Conservation (phyloP, 2,113 vertebrate species). For the Pterophyllum scalare region DNA sequence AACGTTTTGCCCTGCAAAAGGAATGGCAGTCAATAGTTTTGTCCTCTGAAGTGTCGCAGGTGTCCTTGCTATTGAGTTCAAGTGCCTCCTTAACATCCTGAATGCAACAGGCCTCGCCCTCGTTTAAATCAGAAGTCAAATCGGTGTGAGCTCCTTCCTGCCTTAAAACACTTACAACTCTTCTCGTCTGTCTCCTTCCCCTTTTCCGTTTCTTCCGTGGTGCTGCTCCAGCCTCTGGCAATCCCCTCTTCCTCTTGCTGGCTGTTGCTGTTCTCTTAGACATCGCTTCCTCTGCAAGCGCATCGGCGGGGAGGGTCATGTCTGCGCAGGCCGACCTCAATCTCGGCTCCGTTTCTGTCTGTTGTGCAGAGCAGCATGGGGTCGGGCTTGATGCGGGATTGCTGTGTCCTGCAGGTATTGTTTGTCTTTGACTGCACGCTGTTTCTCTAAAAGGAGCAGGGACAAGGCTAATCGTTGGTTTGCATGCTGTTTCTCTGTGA, state of each 20-base stretch:
- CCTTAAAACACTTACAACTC: not conserved
- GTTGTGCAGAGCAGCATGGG: constrained; percentile 38
- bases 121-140: not conserved
- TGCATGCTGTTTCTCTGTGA: constrained; percentile 40
- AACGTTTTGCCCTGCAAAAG: not conserved
- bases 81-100: not conserved
- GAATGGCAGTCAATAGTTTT: constrained; percentile 6
- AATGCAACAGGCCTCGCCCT: not conserved
- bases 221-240: not conserved
- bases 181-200: constrained; percentile 42
- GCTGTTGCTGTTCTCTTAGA: not conserved
- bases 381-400: not conserved
- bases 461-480: constrained; percentile 64
- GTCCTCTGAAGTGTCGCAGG: not conserved
- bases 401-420: constrained; percentile 52
- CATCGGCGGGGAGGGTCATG: not conserved
- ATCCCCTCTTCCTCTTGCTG: constrained; percentile 40
- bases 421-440: constrained; percentile 55
- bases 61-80: not conserved
- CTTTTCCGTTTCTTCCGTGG: constrained; percentile 53
- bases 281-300: constrained; percentile 8
- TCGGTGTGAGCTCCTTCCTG: not conserved
- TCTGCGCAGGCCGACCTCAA: constrained; percentile 6
- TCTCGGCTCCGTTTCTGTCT: constrained; percentile 7
- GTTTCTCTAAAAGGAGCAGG: constrained; percentile 45